Conservation (phyloP, 92 coral and sea anemone species). For the Palythoa grandis region DNA sequence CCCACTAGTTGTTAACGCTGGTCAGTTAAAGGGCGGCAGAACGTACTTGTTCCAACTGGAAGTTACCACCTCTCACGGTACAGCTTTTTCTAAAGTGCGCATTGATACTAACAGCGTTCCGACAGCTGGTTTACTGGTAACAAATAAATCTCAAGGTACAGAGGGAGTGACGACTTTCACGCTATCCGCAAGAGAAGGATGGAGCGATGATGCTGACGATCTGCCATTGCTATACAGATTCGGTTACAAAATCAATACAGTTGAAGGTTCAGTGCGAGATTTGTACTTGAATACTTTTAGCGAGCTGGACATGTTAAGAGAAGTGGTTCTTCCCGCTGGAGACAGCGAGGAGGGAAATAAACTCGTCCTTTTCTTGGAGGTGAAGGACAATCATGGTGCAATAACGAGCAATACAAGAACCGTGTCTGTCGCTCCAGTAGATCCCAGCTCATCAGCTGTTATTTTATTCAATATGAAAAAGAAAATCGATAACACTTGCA, state of each 20-base stretch:
- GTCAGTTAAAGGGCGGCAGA: slow-evolving; percentile 16
- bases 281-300: slow-evolving; percentile 1
- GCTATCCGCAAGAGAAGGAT: slow-evolving; percentile 15
- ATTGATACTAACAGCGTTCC: slow-evolving; percentile 12
- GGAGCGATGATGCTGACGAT: background rate
- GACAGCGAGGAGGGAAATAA: background rate
- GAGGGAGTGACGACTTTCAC: slow-evolving; percentile 19
- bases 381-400: slow-evolving; percentile 12
- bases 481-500: slow-evolving; percentile 3
- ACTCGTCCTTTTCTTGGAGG: slow-evolving; percentile 19
- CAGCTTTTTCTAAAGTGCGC: slow-evolving; percentile 4
- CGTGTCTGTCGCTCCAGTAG: background rate
- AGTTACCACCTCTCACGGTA: slow-evolving; percentile 15
- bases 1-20: slow-evolving; percentile 13
- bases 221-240: slow-evolving; percentile 15
- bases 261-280: background rate
- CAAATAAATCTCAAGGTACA: slow-evolving; percentile 9
- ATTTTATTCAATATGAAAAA: background rate
- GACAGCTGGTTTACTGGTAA: background rate
- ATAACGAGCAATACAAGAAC: background rate
- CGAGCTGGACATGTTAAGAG: slow-evolving; percentile 6
- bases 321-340: slow-evolving; percentile 12
- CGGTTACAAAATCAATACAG: background rate
- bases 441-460: background rate
- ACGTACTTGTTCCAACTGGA: background rate